Conservation (phyloP, 2,797 vertebrate species). For the Neomorphus geoffroyi region DNA sequence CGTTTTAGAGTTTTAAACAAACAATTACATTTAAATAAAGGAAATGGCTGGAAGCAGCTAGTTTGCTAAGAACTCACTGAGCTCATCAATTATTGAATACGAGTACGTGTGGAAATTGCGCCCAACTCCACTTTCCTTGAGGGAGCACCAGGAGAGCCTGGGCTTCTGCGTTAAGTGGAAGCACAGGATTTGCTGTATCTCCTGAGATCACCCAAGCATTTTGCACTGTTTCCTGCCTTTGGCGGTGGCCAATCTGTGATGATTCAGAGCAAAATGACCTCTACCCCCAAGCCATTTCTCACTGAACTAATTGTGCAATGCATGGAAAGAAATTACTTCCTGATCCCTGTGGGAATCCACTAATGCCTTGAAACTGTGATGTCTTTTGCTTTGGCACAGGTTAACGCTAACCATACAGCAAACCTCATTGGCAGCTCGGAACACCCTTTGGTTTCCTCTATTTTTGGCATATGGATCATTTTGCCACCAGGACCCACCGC, state of each 20-base stretch:
- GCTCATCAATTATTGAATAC: slow-evolving; percentile 18
- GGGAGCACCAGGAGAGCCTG: neutral
- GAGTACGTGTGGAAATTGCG: neutral
- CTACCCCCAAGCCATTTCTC: neutral
- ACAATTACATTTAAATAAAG: slow-evolving; percentile 24
- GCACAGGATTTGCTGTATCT: neutral
- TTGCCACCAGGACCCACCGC: neutral
- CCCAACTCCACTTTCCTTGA: neutral
- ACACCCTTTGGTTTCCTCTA: neutral
- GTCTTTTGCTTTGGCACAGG: neutral
- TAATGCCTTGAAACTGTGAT: neutral
- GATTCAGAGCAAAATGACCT: slow-evolving; percentile 8
- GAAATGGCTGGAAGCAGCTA: slow-evolving; percentile 34
- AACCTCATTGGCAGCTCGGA: neutral
- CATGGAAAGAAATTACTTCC: neutral
- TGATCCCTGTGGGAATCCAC: neutral
- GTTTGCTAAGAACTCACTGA: neutral
- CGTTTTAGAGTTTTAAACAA: slow-evolving; percentile 19
- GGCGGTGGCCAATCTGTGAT: neutral
- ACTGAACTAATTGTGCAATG: slow-evolving; percentile 15
- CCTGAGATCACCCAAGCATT: neutral
- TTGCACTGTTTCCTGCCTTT: neutral
- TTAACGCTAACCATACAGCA: neutral
- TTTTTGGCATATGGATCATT: neutral
- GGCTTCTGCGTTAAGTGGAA: neutral